Conservation (phyloP, 2,797 vertebrate genomes). For the Tolypeutes matacus region DNA sequence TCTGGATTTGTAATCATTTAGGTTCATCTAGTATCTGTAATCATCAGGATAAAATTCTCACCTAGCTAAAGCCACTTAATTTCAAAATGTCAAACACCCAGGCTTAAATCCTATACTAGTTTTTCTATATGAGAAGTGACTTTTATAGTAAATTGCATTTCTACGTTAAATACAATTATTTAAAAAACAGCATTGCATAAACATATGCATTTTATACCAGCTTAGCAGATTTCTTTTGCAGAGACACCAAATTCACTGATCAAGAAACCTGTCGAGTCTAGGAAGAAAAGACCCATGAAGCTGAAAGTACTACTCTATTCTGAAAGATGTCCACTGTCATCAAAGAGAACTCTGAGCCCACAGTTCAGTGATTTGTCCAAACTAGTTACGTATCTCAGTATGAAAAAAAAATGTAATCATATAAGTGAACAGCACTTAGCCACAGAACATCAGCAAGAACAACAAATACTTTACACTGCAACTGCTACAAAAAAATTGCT, state of each 20-base stretch:
- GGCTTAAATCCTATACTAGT: not conserved
- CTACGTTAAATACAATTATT: conserved; percentile 12
- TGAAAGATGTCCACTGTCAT: not conserved
- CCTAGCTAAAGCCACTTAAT: conserved; percentile 43
- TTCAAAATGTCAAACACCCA: conserved; percentile 17
- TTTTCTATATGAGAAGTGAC: not conserved
- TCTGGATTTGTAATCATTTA: not conserved
- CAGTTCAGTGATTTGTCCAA: not conserved
- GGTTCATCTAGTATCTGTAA: not conserved
- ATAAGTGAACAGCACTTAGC: not conserved
- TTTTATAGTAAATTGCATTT: conserved; percentile 30
- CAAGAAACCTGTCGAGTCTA: conserved; percentile 7
- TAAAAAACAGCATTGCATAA: conserved; percentile 25
- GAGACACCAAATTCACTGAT: conserved; percentile 10
- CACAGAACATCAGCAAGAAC: not conserved
- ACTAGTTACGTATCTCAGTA: not conserved
- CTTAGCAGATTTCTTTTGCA: not conserved
- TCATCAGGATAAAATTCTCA: not conserved
- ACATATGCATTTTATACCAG: not conserved
- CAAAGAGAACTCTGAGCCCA: not conserved
- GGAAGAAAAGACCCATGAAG: not conserved
- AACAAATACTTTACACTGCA: conserved; percentile 10
- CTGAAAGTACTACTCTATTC: conserved; percentile 3
- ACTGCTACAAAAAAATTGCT: not conserved
- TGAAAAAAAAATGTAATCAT: conserved; percentile 23